Percentiles rank a stretch among this genome's conserved stretches.
These are phyloP conservation scores for Pseudomyrmex dendroicus DNA, from an alignment of 1,140 invertebrate species.

Conservation along the genomic window DNA sequence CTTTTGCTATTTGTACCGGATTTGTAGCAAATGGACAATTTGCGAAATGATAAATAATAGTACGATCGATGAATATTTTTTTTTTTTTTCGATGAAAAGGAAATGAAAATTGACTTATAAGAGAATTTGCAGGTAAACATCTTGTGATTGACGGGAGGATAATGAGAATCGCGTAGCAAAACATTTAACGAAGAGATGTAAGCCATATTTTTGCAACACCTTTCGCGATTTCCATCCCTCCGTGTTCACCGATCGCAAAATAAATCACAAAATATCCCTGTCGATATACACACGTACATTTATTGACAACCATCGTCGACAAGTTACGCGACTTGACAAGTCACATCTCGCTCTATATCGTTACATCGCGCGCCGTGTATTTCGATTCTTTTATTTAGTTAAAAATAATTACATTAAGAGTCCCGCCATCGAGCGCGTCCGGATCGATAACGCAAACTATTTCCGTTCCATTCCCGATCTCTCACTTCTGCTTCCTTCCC, in stretches of 20 bases:
- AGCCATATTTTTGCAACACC: neutral
- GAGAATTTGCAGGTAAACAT: too few relatives aligned
- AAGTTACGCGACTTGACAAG: neutral
- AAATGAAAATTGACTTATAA: too few relatives aligned
- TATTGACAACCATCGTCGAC: conserved; percentile 2
- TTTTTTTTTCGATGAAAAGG: too few relatives aligned
- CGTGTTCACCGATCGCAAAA: neutral
- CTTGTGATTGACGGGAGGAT: too few relatives aligned
- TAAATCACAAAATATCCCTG: neutral
- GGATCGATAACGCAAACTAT: conserved; percentile 62
- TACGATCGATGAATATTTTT: too few relatives aligned
- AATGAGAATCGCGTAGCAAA: too few relatives aligned
- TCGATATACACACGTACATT: neutral
- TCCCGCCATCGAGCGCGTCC: conserved; percentile 1
- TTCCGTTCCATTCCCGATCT: conserved; percentile 29
- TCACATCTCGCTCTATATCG: neutral
- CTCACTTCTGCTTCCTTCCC: neutral
- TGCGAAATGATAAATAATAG: too few relatives aligned
- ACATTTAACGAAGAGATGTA: too few relatives aligned
- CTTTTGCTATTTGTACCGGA: too few relatives aligned
- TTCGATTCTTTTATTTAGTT: conserved; percentile 33
- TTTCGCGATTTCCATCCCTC: neutral
- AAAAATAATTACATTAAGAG: conserved; percentile 55
- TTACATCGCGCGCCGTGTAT: neutral
- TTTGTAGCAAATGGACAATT: too few relatives aligned